These are phyloP conservation scores for Tinea trinotella DNA, from an alignment of 2,888 invertebrate genomes.

Conservation along the genomic window DNA sequence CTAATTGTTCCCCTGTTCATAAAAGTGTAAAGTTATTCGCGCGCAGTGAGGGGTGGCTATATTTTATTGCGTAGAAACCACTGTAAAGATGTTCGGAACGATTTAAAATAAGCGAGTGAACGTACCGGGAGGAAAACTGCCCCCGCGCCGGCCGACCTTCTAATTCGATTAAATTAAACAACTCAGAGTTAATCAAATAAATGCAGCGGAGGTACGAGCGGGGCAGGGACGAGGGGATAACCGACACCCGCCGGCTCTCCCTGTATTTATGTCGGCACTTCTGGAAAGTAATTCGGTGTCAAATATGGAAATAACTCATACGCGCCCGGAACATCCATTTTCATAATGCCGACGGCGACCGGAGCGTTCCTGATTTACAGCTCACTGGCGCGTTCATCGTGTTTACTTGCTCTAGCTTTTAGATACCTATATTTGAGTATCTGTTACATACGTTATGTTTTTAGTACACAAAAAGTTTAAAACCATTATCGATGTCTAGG, in stretches of 20 bases:
- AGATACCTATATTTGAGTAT: background rate
- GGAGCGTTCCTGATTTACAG: constrained; percentile 61
- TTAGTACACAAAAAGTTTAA: too few relatives aligned
- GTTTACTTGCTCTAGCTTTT: constrained; percentile 7
- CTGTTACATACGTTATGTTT: background rate
- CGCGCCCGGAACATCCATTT: constrained; percentile 65
- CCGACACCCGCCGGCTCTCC: constrained; percentile 31
- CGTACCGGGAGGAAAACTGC: constrained; percentile 25
- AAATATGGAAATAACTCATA: constrained; percentile 73
- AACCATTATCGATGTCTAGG: too few relatives aligned
- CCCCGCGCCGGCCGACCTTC: constrained; percentile 51
- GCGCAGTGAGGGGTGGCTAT: constrained; percentile 55
- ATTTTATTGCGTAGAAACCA: constrained; percentile 69
- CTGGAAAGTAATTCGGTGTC: constrained; percentile 72
- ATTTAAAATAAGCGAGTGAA: constrained; percentile 65
- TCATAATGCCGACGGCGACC: constrained; percentile 68
- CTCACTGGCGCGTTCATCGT: constrained; percentile 21
- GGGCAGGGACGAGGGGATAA: constrained; percentile 26
- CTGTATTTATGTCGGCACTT: constrained; percentile 69
- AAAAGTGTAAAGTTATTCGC: constrained; percentile 70
- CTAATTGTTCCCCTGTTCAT: constrained; percentile 72
- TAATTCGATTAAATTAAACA: constrained; percentile 74
- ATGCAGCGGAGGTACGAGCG: constrained; percentile 56
- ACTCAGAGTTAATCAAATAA: constrained; percentile 74
- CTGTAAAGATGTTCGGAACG: constrained; percentile 69